phyloP scores from a whole-genome alignment of 2,113 vertebrate genomes.

The Cricetomys ansorgei region DNA sequence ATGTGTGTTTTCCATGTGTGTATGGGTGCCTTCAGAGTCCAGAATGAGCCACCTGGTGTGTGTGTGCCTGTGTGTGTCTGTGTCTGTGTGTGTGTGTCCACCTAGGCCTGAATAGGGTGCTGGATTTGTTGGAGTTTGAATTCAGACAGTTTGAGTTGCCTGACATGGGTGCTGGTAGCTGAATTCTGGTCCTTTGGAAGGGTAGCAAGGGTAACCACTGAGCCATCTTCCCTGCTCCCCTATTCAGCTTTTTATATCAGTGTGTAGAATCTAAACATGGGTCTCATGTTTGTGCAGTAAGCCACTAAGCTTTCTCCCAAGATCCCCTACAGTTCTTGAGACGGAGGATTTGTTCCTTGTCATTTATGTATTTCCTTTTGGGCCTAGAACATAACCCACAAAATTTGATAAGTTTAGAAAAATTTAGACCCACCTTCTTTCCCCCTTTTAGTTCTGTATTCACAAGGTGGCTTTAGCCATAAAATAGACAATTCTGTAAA shows the following conservation, averaged over 20 bases:
- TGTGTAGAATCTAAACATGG: neutral
- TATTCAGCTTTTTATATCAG: neutral
- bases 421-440: neutral
- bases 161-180: neutral
- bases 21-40: neutral
- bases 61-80: neutral
- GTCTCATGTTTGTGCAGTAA: neutral
- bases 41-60: neutral
- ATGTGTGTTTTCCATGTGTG: neutral
- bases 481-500: neutral
- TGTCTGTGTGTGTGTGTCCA: too few species aligned
- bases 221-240: too few species aligned
- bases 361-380: neutral
- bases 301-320: neutral
- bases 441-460: neutral
- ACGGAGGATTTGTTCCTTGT: neutral
- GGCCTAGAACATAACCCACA: neutral
- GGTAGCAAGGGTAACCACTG: neutral
- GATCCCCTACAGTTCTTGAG: neutral
- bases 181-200: neutral
- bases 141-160: neutral
- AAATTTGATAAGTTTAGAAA: conserved; percentile 28
- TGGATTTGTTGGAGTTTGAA: neutral
- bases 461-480: neutral
- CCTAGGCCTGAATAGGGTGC: neutral